Conservation (phyloP, 2,888 invertebrate species). For the Dimorphilus gyrociliatus region DNA sequence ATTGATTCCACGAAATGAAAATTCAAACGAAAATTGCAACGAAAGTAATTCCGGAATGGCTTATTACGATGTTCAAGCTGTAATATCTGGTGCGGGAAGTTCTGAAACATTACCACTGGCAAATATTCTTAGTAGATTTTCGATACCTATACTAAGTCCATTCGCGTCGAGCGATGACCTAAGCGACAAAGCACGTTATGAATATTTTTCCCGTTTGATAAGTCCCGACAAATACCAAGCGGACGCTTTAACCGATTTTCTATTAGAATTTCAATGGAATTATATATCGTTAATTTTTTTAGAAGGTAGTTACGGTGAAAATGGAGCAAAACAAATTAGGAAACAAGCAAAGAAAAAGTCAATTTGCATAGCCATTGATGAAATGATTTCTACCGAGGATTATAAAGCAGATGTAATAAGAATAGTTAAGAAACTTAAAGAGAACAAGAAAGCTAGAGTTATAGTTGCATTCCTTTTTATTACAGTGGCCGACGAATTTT, state of each 20-base stretch:
- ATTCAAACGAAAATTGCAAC: too few relatives aligned
- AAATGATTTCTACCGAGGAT: conserved; percentile 3
- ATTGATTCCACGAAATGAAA: too few relatives aligned
- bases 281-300: conserved; percentile 58
- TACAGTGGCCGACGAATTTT: neutral
- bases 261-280: conserved; percentile 47
- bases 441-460: conserved; percentile 3
- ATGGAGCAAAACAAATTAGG: conserved; percentile 12
- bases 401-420: neutral
- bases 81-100: too few relatives aligned
- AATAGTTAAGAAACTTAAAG: neutral
- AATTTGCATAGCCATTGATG: conserved; percentile 5
- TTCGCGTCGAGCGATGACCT: conserved; percentile 19
- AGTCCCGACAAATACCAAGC: conserved; percentile 20
- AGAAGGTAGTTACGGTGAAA: conserved; percentile 42
- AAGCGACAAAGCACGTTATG: conserved; percentile 18
- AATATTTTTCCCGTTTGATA: conserved; percentile 19
- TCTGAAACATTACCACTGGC: too few relatives aligned
- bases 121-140: conserved; percentile 37
- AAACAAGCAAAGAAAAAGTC: neutral
- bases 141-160: conserved; percentile 41
- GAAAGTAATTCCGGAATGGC: too few relatives aligned
- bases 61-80: too few relatives aligned
- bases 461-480: conserved; percentile 4
- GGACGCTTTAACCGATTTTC: conserved; percentile 14